A percentile compares a stretch with the other conserved stretches of the same genome.
phyloP scores from a whole-genome alignment of 2,888 invertebrate species.

The Netelia inedita region DNA sequence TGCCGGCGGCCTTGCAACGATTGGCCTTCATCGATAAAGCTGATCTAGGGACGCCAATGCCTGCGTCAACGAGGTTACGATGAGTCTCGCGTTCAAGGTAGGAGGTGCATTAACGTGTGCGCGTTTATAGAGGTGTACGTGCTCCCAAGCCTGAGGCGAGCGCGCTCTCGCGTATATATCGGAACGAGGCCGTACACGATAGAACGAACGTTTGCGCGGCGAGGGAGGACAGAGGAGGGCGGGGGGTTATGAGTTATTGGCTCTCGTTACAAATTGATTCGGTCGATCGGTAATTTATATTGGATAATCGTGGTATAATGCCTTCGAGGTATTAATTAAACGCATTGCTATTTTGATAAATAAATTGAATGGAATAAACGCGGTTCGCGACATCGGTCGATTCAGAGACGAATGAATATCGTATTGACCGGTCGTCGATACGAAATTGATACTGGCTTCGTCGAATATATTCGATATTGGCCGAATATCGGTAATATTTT shows the following conservation, averaged over 20 bases:
- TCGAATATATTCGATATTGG: not conserved
- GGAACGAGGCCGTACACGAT: slow-evolving; percentile 17
- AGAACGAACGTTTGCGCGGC: slow-evolving; percentile 39
- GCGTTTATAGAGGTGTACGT: slow-evolving; percentile 39
- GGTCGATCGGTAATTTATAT: slow-evolving; percentile 50
- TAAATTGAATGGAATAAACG: slow-evolving; percentile 14
- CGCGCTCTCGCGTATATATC: slow-evolving; percentile 8
- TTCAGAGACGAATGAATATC: not conserved
- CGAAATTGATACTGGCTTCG: not conserved
- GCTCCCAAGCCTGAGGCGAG: slow-evolving; percentile 54
- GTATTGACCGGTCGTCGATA: not conserved
- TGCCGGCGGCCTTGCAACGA: slow-evolving; percentile 55
- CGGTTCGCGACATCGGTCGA: not conserved
- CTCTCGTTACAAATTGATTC: slow-evolving; percentile 61
- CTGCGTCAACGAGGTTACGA: slow-evolving; percentile 64
- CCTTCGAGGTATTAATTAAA: slow-evolving; percentile 12
- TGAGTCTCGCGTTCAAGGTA: slow-evolving; percentile 63
- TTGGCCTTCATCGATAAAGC: slow-evolving; percentile 70
- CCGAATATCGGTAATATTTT: not conserved
- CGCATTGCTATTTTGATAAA: slow-evolving; percentile 17
- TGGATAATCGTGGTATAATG: slow-evolving; percentile 44
- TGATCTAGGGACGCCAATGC: slow-evolving; percentile 66
- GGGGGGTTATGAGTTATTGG: slow-evolving; percentile 40
- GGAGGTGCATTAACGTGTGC: slow-evolving; percentile 61
- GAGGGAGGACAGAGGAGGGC: no score